Percentiles rank a stretch among this genome's conserved stretches.
These are phyloP conservation scores for Leptosomus discolor DNA, from an alignment of 2,113 vertebrate genomes.

Conservation along the genomic window DNA sequence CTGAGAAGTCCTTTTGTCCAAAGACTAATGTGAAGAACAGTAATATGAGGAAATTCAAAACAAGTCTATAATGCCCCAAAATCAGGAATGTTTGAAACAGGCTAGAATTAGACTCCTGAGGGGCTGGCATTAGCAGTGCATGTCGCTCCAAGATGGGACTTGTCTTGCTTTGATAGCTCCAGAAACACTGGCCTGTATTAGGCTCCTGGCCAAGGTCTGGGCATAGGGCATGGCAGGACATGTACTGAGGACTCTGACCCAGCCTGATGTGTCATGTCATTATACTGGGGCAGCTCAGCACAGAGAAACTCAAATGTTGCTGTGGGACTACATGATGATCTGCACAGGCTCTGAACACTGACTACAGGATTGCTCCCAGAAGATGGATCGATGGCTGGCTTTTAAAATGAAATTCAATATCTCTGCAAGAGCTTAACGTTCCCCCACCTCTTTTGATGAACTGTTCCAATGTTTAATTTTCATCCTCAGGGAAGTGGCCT, in stretches of 20 bases:
- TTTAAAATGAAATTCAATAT: conserved; percentile 27
- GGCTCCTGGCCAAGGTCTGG: neutral
- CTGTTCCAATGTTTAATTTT: neutral
- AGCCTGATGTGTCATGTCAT: neutral
- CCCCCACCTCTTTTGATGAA: neutral
- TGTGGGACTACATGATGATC: neutral
- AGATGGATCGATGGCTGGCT: neutral
- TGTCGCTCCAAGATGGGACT: neutral
- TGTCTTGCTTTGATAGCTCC: neutral
- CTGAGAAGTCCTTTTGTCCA: neutral
- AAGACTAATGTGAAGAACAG: neutral
- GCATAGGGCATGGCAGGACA: neutral
- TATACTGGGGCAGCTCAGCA: neutral
- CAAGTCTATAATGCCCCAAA: neutral
- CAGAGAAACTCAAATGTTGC: neutral
- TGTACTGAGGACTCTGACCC: neutral
- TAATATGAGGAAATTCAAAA: neutral
- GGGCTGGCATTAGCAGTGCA: rapidly evolving
- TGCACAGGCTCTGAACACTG: neutral
- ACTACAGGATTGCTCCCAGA: neutral
- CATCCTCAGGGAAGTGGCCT: neutral
- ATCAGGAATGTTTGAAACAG: neutral
- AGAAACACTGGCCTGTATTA: neutral
- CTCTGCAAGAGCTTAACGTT: neutral
- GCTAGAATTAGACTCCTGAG: neutral